Base-by-base conservation (phyloP, 2,113 vertebrate genomes). In the Dendropsophus ebraccatus region DNA sequence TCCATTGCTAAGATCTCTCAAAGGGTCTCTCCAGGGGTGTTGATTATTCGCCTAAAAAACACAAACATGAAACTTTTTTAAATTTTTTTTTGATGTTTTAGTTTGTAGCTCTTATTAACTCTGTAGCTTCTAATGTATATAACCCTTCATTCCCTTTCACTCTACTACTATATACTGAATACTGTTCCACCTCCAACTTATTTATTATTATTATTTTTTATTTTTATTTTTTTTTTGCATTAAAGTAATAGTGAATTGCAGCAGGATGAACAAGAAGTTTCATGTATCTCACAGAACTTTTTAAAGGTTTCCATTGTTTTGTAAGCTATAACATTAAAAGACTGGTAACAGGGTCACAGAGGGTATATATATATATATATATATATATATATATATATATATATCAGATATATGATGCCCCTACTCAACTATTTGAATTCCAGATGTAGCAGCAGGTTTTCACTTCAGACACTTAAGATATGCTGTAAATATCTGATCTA, bases 1-100 rank as follows among this genome's bases (percentile, higher is more conserved):
- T 87, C 79, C 76, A 86, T 86, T 73, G 78, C 69, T 86, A 56
- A 21, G 72, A 45, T 74, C 45, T 85, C 7, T 72, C 28, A 45
- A 28, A 52, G 41, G 37, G 72, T 86, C 32, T 62, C 52, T 52
- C 45, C 67, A 32, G 41, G 84, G 65, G 32, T 80, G 72, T 25
- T 77, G 80, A 72, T 56, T 83, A 41, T 52, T 82, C 50, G 30
- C 87, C 81, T 82, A 76, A 65, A 49, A 62, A 81, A 65, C n/a
- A 77, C 11, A 81, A 65, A 80, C 28, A 80, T 25, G 23, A 52
- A 19, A 45, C 6, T 3, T 54, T 16, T 14, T 6, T n/a, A 72
- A 45, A 45, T 45, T 1, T 23, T 7, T 45, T 1, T 23, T 7
- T 14, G 4, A 54, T 21, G 25, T 17, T 54, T 77, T 32, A 50